Base-by-base conservation (phyloP, 2,113 vertebrate species). In the Xenopus borealis region DNA sequence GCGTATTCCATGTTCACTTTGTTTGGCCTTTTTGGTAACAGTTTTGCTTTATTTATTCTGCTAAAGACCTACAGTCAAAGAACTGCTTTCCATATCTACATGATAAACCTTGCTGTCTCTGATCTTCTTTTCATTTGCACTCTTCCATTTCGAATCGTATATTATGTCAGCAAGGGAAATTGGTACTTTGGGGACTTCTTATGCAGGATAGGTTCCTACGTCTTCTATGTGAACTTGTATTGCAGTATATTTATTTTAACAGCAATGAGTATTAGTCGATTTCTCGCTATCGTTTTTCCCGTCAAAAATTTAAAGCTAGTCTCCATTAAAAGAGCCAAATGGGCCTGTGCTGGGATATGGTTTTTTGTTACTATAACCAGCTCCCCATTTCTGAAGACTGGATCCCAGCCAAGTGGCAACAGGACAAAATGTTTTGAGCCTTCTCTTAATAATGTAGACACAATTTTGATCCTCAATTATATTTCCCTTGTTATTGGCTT, bases 161-260 rank as follows among this genome's bases (percentile, higher is more conserved):
- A 99, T 85, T 98, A 98, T 0, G 86, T 94, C 44, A 90, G 89
- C 72, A 93, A 89, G 69, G 95, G 95, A 8, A 75, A 91, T 19
- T 99, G 97, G 97, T 71, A 90, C 68, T 90, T 91, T 10, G 90
- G 95, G 0, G 95, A 96, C 68, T 85, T 98, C 57, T 81, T 98
- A 0, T 99, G 97, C 76, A 90, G 95, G 50, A 40, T 98, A 78
- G 93, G 89, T 27, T 97, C 96, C 1, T 98, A 94, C 1, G 70
- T 94, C 0, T 86, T 99, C 57, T 99, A 98, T 0, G 94, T 98
- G 20, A 98, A 99, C 86, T 92, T 99, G 73, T 99, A 99, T 46
- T 95, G 96, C 79, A 97, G 97, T 81, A 95, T 99, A 69, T 96
- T 95, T 58, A 96, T 99, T 84, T 95, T 99, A 96, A 94, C 93